These are phyloP conservation scores for Forbesichthys agassizii DNA, from an alignment of 2,113 vertebrate genomes.

Conservation along the genomic window DNA sequence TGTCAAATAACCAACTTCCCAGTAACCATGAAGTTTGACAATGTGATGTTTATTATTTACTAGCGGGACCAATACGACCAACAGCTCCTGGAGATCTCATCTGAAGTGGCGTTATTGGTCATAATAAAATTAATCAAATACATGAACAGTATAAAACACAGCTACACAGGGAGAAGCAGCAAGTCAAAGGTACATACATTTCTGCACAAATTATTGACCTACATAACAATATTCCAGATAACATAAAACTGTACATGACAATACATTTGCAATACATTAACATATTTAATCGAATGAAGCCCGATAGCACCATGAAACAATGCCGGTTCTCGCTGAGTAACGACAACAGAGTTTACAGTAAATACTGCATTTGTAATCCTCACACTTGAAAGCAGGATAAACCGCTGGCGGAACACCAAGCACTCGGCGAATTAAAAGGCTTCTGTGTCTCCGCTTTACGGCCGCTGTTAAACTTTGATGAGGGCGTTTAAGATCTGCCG, in stretches of 20 bases:
- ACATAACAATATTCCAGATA: constrained; percentile 67
- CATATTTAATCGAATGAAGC: constrained; percentile 72
- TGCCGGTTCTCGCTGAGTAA: constrained; percentile 38
- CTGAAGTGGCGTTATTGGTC: constrained; percentile 36
- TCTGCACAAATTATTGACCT: constrained; percentile 73
- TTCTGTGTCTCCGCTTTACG: constrained; percentile 39
- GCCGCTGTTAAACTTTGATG: constrained; percentile 41
- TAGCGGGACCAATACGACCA: constrained; percentile 47
- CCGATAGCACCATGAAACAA: constrained; percentile 70
- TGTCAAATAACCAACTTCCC: constrained; percentile 59
- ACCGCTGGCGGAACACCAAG: constrained; percentile 7
- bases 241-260: constrained; percentile 80
- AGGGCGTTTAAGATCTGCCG: constrained; percentile 21
- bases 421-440: constrained; percentile 4
- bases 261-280: constrained; percentile 77
- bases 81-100: constrained; percentile 37
- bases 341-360: constrained; percentile 48
- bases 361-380: constrained; percentile 53
- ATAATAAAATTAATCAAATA: constrained; percentile 53
- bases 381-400: constrained; percentile 28
- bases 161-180: constrained; percentile 63
- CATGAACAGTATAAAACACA: constrained; percentile 67
- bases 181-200: constrained; percentile 69
- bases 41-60: constrained; percentile 66
- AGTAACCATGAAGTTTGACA: constrained; percentile 61